phyloP scores from a whole-genome alignment of 1,140 invertebrate genomes.

The Prorops nasuta region DNA sequence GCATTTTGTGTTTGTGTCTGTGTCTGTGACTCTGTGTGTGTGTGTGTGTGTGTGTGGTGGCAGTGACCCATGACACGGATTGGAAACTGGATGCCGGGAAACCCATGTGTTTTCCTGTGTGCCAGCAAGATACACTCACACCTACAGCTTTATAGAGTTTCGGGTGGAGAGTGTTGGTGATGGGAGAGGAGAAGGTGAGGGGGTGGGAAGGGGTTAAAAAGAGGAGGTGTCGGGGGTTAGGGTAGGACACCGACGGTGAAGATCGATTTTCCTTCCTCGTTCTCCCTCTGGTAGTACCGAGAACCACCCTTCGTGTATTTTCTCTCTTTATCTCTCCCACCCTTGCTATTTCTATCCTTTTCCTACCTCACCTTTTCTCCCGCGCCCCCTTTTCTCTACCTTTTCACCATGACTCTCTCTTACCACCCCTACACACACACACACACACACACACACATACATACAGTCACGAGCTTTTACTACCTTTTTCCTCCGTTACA shows the following conservation, averaged over 20 bases:
- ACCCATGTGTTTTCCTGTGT: constrained; percentile 29
- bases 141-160: no score
- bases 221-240: constrained; percentile 39
- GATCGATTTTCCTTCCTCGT: constrained; percentile 39
- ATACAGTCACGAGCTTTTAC: no score
- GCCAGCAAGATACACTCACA: no score
- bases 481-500: neutral
- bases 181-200: constrained; percentile 1
- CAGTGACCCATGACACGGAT: constrained; percentile 55
- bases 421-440: constrained; percentile 6
- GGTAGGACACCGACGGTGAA: constrained; percentile 38
- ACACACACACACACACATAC: no score
- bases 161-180: neutral
- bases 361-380: constrained; percentile 4
- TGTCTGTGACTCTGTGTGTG: no score
- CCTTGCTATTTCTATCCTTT: constrained; percentile 4
- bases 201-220: constrained; percentile 7
- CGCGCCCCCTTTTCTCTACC: constrained; percentile 9
- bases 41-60: constrained; percentile 37
- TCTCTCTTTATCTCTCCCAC: constrained; percentile 7
- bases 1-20: no score
- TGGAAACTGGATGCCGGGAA: constrained; percentile 39
- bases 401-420: constrained; percentile 5
- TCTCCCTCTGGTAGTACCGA: constrained; percentile 1
- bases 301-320: neutral